These are phyloP conservation scores for Hydriomena furcata DNA, from an alignment of 2,888 invertebrate genomes.

Conservation along the genomic window DNA sequence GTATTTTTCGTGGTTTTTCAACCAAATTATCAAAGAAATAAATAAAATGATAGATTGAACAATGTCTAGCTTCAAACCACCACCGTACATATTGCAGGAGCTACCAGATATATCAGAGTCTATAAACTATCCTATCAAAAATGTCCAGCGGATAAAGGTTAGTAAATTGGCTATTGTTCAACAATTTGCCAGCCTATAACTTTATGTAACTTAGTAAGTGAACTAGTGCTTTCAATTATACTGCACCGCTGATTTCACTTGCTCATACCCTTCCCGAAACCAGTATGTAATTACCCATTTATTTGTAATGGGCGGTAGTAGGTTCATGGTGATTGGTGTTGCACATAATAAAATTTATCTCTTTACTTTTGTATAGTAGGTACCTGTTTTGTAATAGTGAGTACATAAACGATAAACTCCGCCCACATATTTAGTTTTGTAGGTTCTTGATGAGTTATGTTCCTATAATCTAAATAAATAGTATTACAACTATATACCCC, in stretches of 20 bases:
- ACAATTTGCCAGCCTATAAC: conserved; percentile 34
- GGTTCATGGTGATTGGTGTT: no score
- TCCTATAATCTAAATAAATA: no score
- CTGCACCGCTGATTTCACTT: background rate
- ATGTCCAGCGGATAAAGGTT: conserved; percentile 90
- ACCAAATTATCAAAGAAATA: conserved; percentile 17
- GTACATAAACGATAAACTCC: no score
- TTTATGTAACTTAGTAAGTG: no score
- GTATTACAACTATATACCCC: no score
- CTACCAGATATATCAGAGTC: conserved; percentile 83
- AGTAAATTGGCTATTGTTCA: conserved; percentile 56
- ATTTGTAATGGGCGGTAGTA: no score
- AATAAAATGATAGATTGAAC: conserved; percentile 43
- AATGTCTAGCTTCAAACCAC: conserved; percentile 63
- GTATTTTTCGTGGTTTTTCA: conserved; percentile 21
- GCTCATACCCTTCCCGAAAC: background rate
- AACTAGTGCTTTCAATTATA: background rate
- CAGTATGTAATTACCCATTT: no score
- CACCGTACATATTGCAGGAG: conserved; percentile 80
- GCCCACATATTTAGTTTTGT: no score
- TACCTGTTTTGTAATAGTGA: no score
- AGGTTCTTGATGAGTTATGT: no score
- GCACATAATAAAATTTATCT: no score
- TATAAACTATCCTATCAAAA: conserved; percentile 85
- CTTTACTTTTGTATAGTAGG: no score